Percentiles rank a stretch among this genome's conserved stretches.
Conservation (phyloP, 1,140 invertebrate species). For the Cepaea nemoralis region DNA sequence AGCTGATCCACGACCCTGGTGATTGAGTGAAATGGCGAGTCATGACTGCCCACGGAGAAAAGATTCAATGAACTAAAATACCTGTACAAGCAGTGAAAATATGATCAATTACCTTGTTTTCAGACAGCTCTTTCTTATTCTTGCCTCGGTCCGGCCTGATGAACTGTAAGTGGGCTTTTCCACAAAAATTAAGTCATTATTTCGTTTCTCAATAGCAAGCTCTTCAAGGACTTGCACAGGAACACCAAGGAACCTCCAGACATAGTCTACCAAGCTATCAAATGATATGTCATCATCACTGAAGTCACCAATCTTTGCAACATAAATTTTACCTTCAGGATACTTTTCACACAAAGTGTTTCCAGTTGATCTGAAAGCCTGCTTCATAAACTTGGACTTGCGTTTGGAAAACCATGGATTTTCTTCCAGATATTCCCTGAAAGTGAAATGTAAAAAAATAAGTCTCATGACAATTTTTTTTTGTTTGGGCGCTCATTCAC, state of each 20-base stretch:
- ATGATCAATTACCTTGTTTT: constrained; percentile 24
- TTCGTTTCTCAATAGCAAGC: constrained; percentile 50
- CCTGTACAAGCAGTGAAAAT: no score
- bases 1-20: no score
- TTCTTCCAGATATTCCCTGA: constrained; percentile 44
- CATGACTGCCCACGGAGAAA: no score
- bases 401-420: constrained; percentile 59
- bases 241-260: constrained; percentile 56
- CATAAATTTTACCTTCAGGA: constrained; percentile 63
- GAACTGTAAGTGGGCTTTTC: constrained; percentile 42
- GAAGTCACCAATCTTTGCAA: constrained; percentile 60
- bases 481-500: no score
- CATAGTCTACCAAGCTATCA: constrained; percentile 56
- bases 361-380: constrained; percentile 53
- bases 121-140: constrained; percentile 3
- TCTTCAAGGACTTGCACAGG: constrained; percentile 56
- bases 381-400: constrained; percentile 54
- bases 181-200: constrained; percentile 47
- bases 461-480: no score
- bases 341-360: constrained; percentile 58
- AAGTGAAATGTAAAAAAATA: background rate
- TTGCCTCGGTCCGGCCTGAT: background rate
- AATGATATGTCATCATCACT: constrained; percentile 17
- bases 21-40: no score
- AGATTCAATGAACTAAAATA: no score